These are phyloP conservation scores for Leptopilina myrica DNA, from an alignment of 2,888 invertebrate genomes.

Conservation along the genomic window DNA sequence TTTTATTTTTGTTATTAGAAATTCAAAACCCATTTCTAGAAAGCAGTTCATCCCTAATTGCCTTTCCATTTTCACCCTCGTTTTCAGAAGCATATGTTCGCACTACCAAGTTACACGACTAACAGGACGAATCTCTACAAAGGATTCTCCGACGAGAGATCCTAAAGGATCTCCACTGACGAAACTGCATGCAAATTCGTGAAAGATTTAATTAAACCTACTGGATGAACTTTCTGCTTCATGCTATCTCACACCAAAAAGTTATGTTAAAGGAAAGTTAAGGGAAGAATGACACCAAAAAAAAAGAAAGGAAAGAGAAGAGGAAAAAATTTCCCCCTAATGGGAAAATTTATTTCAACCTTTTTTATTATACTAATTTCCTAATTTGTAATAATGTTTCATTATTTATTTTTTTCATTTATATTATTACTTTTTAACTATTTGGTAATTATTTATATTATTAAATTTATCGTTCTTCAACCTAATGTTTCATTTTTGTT, in stretches of 20 bases:
- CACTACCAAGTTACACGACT: constrained; percentile 45
- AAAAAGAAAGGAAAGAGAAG: too few species aligned
- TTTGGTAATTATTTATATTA: too few species aligned
- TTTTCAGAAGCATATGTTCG: constrained; percentile 43
- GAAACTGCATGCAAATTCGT: constrained; percentile 71
- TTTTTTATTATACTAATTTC: too few species aligned
- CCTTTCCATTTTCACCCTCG: constrained; percentile 53
- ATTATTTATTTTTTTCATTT: too few species aligned
- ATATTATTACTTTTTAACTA: too few species aligned
- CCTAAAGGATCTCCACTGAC: constrained; percentile 66
- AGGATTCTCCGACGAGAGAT: constrained; percentile 61
- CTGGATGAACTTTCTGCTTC: constrained; percentile 59
- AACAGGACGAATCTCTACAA: constrained; percentile 69
- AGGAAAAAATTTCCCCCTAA: too few species aligned
- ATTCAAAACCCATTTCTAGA: constrained; percentile 21
- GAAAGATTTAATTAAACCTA: constrained; percentile 75
- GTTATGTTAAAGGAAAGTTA: constrained; percentile 47
- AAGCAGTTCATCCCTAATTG: constrained; percentile 50
- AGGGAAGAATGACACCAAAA: not conserved
- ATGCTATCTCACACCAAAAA: constrained; percentile 50
- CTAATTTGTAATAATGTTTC: too few species aligned
- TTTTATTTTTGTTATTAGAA: constrained; percentile 17
- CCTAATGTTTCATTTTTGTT: too few species aligned
- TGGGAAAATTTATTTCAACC: too few species aligned
- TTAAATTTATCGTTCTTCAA: too few species aligned